Evolutionary conservation across 2,888 invertebrate genomes (phyloP), one percentile per base, ranked within the genome.

Genomic region (Formica aserva): DNA sequence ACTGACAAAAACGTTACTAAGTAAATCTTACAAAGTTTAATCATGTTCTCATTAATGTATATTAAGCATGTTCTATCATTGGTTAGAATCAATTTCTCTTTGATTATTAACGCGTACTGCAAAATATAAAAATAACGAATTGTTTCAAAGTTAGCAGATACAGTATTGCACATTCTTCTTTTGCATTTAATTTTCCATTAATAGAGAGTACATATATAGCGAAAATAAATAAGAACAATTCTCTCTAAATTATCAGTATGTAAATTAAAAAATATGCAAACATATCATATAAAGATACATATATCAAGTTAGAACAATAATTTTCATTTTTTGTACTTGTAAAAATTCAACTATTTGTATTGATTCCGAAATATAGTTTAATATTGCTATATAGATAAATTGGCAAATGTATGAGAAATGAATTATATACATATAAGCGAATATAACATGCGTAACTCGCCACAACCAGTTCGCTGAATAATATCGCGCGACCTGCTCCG

Each of bases 401-500:
- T 22, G 45, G 22, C 60, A 35, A 60, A 72, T 62, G 32, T 72
- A 62, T 48, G 74, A 72, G 45, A 60, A 32, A 80, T 60, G 78
- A 72, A 80, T 72, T 60, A 72, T 48, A 52, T 52, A 52, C 18
- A 52, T 52, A 52, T n/a, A 52, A 63, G 26, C 78, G 72, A 60
- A 60, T 35, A 60, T 72, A 72, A 78, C 60, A 78, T 60, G 71
- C 57, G 71, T 72, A 80, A 48, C 57, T 71, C 60, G 45, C 35
- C 72, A 32, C 78, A 71, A 72, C 78, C 78, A 67, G 78, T 48
- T 72, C 72, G 78, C 29, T 35, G 74, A 80, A 80, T 80, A 72
- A 72, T 72, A 80, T 80, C 8, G 60, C 60, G 72, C 60, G 32
- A 22, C 57, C 78, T 13, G 45, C 18, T 32, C 72, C 72, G 60